phyloP scores from a whole-genome alignment of 2,888 invertebrate species.

The Diadegma fenestrale region DNA sequence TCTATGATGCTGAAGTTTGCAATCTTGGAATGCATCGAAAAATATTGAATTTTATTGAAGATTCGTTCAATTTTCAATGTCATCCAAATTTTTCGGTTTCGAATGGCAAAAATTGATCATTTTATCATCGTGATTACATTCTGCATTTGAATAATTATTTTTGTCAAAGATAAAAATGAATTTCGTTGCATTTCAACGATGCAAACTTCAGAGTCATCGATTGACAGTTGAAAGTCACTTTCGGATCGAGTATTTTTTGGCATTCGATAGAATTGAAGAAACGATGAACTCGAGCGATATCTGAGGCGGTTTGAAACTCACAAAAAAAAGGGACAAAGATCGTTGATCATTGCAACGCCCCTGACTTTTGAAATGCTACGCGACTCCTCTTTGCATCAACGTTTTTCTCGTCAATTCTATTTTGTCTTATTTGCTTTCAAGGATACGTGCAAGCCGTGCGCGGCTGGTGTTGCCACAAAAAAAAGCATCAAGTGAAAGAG shows the following conservation, averaged over 20 bases:
- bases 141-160: no score
- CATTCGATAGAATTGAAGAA: not conserved
- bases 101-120: no score
- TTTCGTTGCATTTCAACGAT: no score
- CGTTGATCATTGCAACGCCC: slow-evolving; percentile 43
- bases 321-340: slow-evolving; percentile 61
- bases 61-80: no score
- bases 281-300: slow-evolving; percentile 46
- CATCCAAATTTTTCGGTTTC: no score
- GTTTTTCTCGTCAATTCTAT: slow-evolving; percentile 37
- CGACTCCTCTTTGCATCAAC: slow-evolving; percentile 39
- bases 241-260: not conserved
- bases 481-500: slow-evolving; percentile 16
- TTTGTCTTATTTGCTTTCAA: slow-evolving; percentile 24
- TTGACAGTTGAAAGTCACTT: not conserved
- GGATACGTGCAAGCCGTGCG: slow-evolving; percentile 59
- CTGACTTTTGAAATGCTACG: slow-evolving; percentile 37
- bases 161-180: no score
- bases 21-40: no score
- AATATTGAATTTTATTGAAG: no score
- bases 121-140: no score
- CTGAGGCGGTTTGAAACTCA: slow-evolving; percentile 67
- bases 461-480: slow-evolving; percentile 63
- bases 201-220: no score
- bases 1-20: no score